Base-by-base conservation (phyloP, 2,888 invertebrate species). In the Sphecodes monilicornis region DNA sequence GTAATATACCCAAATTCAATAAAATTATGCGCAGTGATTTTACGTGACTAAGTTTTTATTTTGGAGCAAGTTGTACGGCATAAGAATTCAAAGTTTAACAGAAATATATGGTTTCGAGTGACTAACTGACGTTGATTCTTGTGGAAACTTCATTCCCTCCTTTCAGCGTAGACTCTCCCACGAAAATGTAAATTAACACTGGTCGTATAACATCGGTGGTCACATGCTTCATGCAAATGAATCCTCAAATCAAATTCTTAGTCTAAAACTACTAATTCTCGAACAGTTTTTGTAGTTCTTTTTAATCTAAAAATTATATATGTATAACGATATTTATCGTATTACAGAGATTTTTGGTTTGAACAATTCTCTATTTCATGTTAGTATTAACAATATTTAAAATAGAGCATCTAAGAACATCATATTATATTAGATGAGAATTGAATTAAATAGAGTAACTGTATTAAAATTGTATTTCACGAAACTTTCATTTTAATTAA, bases 161-260 rank as follows among this genome's bases (percentile, higher is more conserved):
- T 68, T 57, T 60, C 60, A 50, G 50, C 60, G n/a, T 32, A 18
- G 64, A 80, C 50, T 81, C 80, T 80, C 80, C 50, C 78, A 60
- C 75, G 80, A 74, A 81, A 81, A 85, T 66, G 78, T 73, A 80
- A 76, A 85, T 85, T 85, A 81, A 73, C 68, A 69, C 41, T 64
- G 57, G 80, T 36, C 68, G 66, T 39, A 87, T 77, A 71, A 84
- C 84, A 76, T 69, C 50, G 46, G 36, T 66, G 36, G 66, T 22
- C 57, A 26, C 50, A n/a, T 29, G 75, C 41, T 29, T 79, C 76
- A 69, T 84, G 77, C 43, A 75, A 82, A 76, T 82, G 36, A 66
- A 46, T 36, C 43, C 16, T 29, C 36, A 66, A 36, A 22, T 72
- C 50, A 32, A 39, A 46, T 39, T 41, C n/a, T 13, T 32, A 41